These are phyloP conservation scores for Lepidurus arcticus DNA, from an alignment of 1,140 invertebrate species.

Conservation along the genomic window DNA sequence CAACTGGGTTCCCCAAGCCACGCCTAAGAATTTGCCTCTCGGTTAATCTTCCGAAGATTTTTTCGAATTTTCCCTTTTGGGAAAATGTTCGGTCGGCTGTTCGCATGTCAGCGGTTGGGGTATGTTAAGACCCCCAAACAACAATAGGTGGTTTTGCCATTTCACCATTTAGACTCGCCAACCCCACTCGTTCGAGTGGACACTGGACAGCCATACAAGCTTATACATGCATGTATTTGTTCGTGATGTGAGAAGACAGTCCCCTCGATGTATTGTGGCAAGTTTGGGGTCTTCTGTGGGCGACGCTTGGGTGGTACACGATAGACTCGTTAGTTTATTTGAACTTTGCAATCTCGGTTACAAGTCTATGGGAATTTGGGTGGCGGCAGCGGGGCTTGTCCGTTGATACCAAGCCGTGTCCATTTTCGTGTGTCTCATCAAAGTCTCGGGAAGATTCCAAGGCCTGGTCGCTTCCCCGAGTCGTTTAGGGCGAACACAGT, in stretches of 20 bases:
- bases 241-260: neutral
- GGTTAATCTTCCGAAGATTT: neutral
- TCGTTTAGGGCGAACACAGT: neutral
- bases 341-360: neutral
- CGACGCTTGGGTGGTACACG: neutral
- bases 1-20: neutral
- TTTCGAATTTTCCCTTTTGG: neutral
- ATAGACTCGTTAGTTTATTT: neutral
- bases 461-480: neutral
- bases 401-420: neutral
- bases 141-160: neutral
- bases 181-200: neutral
- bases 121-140: neutral
- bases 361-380: neutral
- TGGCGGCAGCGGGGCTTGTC: slow-evolving; percentile 11
- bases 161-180: neutral
- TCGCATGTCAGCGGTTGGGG: neutral
- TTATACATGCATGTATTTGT: neutral
- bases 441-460: neutral
- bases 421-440: slow-evolving; percentile 21
- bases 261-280: neutral
- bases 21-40: neutral
- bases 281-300: neutral
- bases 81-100: neutral
- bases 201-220: neutral